Base-by-base conservation (phyloP, 2,888 invertebrate genomes). In the Nowickia ferox region DNA sequence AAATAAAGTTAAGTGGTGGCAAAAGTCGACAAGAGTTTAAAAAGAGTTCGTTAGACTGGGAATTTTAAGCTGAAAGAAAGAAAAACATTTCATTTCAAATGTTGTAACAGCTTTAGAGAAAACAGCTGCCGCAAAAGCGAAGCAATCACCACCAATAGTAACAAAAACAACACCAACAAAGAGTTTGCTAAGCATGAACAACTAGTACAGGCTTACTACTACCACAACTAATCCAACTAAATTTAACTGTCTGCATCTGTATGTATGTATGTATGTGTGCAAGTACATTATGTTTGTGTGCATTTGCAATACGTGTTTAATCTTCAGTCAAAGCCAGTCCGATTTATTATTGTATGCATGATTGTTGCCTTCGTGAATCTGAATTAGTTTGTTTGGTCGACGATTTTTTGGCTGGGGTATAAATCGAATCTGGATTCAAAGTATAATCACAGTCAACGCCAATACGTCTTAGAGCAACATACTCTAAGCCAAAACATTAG, bases 351-450 rank as follows among this genome's bases (percentile, higher is more conserved):
- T 72, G 74, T 72, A 55, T 69, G 48, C 46, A 22, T 74, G 63
- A 19, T 78, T 55, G 53, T 71, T 80, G 76, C 44, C 61, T 69
- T 65, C 71, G 76, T 77, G 48, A 71, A 77, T 76, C 71, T 76
- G 69, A 77, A 76, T 76, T 82, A 63, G 83, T 83, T 83, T 71
- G 46, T 63, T 83, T 69, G 89, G 19, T 51, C 83, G 84, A 61
- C 71, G 65, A 42, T 63, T 19, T 66, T 85, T 83, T 83, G 71
- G 79, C 87, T 79, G 87, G 87, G 90, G 91, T 92, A 92, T 92
- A 92, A 92, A 92, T 92, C 92, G 90, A 90, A 92, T 92, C 92
- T 92, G 91, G 92, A 91, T 88, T 90, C 90, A 89, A 87, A 84
- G 79, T 79, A 87, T 81, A 89, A 89, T 88, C 90, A 91, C 92